Percentiles rank a stretch among this genome's conserved stretches.
Evolutionary conservation across 1,140 invertebrate species (phyloP).

Genomic region (Drosophila asahinai): DNA sequence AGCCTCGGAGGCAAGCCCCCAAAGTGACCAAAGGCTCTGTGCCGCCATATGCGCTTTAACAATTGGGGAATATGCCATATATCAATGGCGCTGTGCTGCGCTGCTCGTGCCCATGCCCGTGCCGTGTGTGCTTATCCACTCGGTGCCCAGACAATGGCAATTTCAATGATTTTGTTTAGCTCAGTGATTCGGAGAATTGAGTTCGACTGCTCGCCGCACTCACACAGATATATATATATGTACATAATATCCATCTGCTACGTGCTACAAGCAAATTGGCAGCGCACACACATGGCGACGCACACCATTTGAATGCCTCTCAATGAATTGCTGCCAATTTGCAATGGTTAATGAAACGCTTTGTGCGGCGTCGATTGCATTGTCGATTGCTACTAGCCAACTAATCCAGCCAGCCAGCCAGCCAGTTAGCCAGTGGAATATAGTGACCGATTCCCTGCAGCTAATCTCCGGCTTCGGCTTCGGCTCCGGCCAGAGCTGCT

Average conservation of each 20-base stretch:
- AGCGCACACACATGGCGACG: conserved; percentile 29
- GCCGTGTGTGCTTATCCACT: conserved; percentile 56
- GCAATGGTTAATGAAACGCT: conserved; percentile 83
- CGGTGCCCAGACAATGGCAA: conserved; percentile 62
- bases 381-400: conserved; percentile 35
- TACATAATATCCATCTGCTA: conserved; percentile 39
- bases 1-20: not conserved
- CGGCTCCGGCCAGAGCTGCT: conserved; percentile 16
- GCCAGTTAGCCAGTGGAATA: conserved; percentile 13
- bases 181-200: conserved; percentile 82
- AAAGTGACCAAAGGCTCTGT: conserved; percentile 35
- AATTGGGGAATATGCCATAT: conserved; percentile 32
- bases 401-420: conserved; percentile 17
- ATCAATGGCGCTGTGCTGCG: conserved; percentile 47
- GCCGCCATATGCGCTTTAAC: conserved; percentile 25
- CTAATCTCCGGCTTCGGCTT: conserved; percentile 14
- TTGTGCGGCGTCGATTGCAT: conserved; percentile 78
- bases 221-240: conserved; percentile 9
- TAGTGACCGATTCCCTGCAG: conserved; percentile 40
- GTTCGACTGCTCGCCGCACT: conserved; percentile 45
- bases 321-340: conserved; percentile 82
- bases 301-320: conserved; percentile 64
- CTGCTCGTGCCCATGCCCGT: not conserved
- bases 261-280: conserved; percentile 50
- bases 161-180: conserved; percentile 82